Evolutionary conservation across 2,113 vertebrate genomes (phyloP), one percentile per base, ranked within the genome.

Genomic region (Pelmatolapia mariae): DNA sequence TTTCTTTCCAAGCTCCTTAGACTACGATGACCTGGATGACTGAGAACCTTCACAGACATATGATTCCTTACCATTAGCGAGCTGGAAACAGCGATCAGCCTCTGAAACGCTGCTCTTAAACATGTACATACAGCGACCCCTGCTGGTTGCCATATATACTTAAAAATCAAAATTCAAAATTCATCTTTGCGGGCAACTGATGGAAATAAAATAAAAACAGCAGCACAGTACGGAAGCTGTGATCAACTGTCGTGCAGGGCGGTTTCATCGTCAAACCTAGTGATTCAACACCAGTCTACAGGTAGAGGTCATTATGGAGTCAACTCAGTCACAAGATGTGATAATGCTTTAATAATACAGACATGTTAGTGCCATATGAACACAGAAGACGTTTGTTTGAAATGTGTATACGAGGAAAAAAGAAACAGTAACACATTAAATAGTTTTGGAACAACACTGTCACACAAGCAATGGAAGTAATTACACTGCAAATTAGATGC

Each of bases 341-440:
- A 50, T 19, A 82, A 81, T n/a, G 57, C 73, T 90, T 92, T 89
- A 89, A 89, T 89, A 56, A 66, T 13, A 76, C 79, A 90, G 83
- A 91, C 57, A 63, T 43, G 52, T 89, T 80, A 84, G 83, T 87
- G 80, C 56, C 87, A 80, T 56, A 19, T 81, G 10, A 83, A 86
- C 91, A 89, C 22, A 79, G 31, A 85, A 81, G 3, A 89, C 11
- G 1, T 19, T 24, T 24, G 68, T 43, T 0, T 43, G 43, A 78
- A 47, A 6, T 50, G 71, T 50, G 38, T 31, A 43, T 13, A 45
- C 18, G 29, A 45, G n/a, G n/a, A 12, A 57, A 36, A 45, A 53
- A 43, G 24, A 8, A 29, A 26, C 59, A 0, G 6, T 63, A 0
- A 45, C 40, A 29, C 71, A 76, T 45, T 29, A 76, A 76, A 12